Evolutionary conservation across 2,888 invertebrate species (phyloP), one percentile per base, ranked within the genome.

Genomic region (Apoda limacodes): DNA sequence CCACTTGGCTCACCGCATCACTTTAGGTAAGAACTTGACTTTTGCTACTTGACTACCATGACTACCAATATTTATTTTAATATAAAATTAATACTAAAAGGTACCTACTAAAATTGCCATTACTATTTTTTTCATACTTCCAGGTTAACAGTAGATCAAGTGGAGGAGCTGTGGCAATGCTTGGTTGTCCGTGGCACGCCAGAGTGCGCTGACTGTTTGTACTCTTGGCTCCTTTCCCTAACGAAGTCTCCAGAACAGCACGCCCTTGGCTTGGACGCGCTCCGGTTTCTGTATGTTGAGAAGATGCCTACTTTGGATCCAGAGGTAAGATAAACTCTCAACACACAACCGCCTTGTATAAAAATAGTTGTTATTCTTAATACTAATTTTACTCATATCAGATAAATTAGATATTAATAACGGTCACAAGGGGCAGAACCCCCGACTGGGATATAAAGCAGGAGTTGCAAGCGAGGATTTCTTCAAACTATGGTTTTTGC

Each of bases 181-280:
- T 75, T 97, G 30, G 93, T 95, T 0, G 88, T 89, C 26, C 62
- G 57, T 19, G 76, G 80, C 5, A 92, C 93, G 59, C 70, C 85
- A 0, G 92, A 92, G 50, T 94, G 94, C 52, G 89, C 92, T 0
- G 96, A 97, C 62, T 95, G 96, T 52, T 84, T 95, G 13, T 95
- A 96, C 64, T 93, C 92, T 35, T 97, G 97, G 97, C 72, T 97
- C 27, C 84, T 96, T 22, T 90, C 92, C 5, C 96, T 97, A 67
- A 92, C 94, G 2, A 93, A 94, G 67, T 91, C 92, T 10, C 92
- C 93, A 1, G 95, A 96, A 41, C 90, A 95, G 48, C 96, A 97
- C 68, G 95, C 95, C 0, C 80, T 97, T 2, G 92, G 92, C 3
- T 83, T 92, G 32, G 94, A 95, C 50, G 92, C 95, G 0, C 75